Evolutionary conservation across 2,113 vertebrate species (phyloP).

Genomic region (Hucho hucho): DNA sequence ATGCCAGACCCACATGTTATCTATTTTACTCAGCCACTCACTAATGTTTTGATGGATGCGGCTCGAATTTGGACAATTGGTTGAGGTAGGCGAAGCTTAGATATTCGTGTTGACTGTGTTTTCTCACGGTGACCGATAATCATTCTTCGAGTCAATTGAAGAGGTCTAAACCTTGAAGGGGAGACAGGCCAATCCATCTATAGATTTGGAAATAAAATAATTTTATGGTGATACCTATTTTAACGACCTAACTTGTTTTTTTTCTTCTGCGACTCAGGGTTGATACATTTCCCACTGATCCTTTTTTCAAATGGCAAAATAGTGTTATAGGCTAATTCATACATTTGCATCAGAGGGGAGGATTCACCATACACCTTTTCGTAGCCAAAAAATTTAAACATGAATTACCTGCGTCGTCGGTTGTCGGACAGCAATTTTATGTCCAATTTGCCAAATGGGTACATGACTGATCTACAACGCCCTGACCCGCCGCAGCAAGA

Average conservation of each 20-base stretch:
- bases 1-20: constrained; percentile 10
- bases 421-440: constrained; percentile 94
- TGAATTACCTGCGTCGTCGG: constrained; percentile 91
- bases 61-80: neutral
- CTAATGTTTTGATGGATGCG: neutral
- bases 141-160: neutral
- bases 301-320: constrained; percentile 42
- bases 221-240: too few species aligned
- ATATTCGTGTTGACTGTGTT: neutral
- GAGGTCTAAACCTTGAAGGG: neutral
- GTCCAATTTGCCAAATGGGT: constrained; percentile 91
- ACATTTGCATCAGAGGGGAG: constrained; percentile 15
- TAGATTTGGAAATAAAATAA: too few species aligned
- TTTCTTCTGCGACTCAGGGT: too few species aligned
- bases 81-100: neutral
- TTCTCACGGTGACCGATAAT: neutral
- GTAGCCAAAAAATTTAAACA: constrained; percentile 53
- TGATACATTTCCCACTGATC: constrained; percentile 8
- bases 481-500: constrained; percentile 79
- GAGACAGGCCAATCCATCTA: too few species aligned
- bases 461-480: constrained; percentile 87
- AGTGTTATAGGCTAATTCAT: constrained; percentile 38
- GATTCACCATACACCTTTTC: constrained; percentile 29
- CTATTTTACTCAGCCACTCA: neutral
- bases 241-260: neutral